Percentiles rank a stretch among this genome's conserved stretches.
Conservation (phyloP, 2,888 invertebrate species). For the Ceraclea dissimilis region DNA sequence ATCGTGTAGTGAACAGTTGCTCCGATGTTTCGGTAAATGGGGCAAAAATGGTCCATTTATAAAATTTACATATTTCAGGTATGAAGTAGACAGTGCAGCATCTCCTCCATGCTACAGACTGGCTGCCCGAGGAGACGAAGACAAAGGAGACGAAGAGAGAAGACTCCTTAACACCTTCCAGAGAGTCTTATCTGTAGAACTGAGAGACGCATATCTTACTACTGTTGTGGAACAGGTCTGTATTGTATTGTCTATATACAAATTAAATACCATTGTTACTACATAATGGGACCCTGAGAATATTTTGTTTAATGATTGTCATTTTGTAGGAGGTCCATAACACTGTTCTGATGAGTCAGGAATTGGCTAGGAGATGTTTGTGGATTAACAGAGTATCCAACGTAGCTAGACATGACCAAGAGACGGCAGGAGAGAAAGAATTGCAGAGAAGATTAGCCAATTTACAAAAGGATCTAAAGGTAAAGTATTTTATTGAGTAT, state of each 20-base stretch:
- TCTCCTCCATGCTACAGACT: slow-evolving; percentile 71
- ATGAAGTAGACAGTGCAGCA: slow-evolving; percentile 62
- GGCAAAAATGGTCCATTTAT: too few species aligned
- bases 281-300: too few species aligned
- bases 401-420: slow-evolving; percentile 47
- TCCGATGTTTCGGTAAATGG: too few species aligned
- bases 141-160: slow-evolving; percentile 24
- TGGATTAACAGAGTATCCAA: slow-evolving; percentile 58
- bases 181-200: slow-evolving; percentile 58
- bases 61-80: slow-evolving; percentile 42
- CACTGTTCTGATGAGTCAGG: slow-evolving; percentile 71
- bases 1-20: too few species aligned
- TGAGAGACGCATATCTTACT: slow-evolving; percentile 72
- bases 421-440: slow-evolving; percentile 52
- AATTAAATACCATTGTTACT: neutral
- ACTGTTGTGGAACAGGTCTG: slow-evolving; percentile 71
- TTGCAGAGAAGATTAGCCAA: slow-evolving; percentile 60
- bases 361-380: slow-evolving; percentile 69
- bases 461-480: slow-evolving; percentile 66
- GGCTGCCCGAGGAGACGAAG: slow-evolving; percentile 37
- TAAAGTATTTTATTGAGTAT: slow-evolving; percentile 30
- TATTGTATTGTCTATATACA: neutral
- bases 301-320: neutral
- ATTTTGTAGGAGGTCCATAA: slow-evolving; percentile 63
- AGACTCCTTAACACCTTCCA: slow-evolving; percentile 22